phyloP scores from a whole-genome alignment of 2,888 invertebrate genomes.

The Ptycholaimellus sp. region DNA sequence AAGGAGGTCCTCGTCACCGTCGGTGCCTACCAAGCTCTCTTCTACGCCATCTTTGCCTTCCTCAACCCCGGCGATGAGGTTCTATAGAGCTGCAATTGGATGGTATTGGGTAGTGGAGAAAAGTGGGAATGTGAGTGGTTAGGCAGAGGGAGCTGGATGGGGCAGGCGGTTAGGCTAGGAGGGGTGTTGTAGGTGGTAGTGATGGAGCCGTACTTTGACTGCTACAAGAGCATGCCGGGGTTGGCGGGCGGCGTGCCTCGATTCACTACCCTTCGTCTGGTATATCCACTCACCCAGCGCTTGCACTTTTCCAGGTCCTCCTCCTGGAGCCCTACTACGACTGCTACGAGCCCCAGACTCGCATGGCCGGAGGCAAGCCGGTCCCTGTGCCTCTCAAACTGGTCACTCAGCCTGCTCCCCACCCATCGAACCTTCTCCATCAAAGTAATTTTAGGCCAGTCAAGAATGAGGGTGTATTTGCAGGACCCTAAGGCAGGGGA shows the following conservation, averaged over 20 bases:
- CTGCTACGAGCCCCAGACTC: slow-evolving; percentile 84
- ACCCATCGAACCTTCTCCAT: too few species aligned
- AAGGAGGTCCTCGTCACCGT: slow-evolving; percentile 63
- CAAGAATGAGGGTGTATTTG: background rate
- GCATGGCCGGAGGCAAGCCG: slow-evolving; percentile 57
- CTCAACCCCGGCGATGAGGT: slow-evolving; percentile 47
- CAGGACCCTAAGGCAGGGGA: slow-evolving; percentile 11
- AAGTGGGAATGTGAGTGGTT: too few species aligned
- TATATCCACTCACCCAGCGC: too few species aligned
- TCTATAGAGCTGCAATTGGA: slow-evolving; percentile 9
- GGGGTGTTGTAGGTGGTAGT: too few species aligned
- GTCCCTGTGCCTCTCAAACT: slow-evolving; percentile 63
- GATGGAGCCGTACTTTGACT: slow-evolving; percentile 93
- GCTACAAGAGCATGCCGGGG: slow-evolving; percentile 77
- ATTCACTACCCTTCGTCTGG: too few species aligned
- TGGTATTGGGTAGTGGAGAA: too few species aligned
- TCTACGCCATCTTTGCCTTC: slow-evolving; percentile 57
- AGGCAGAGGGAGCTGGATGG: too few species aligned
- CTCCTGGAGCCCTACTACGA: slow-evolving; percentile 96
- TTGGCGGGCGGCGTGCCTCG: slow-evolving; percentile 64
- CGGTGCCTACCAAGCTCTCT: slow-evolving; percentile 85
- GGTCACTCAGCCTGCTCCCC: too few species aligned
- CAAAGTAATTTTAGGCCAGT: too few species aligned
- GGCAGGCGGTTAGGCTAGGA: background rate
- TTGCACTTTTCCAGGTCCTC: too few species aligned